Evolutionary conservation across 2,888 invertebrate species (phyloP), one percentile per base, ranked within the genome.

Genomic region (Lymantria monacha): DNA sequence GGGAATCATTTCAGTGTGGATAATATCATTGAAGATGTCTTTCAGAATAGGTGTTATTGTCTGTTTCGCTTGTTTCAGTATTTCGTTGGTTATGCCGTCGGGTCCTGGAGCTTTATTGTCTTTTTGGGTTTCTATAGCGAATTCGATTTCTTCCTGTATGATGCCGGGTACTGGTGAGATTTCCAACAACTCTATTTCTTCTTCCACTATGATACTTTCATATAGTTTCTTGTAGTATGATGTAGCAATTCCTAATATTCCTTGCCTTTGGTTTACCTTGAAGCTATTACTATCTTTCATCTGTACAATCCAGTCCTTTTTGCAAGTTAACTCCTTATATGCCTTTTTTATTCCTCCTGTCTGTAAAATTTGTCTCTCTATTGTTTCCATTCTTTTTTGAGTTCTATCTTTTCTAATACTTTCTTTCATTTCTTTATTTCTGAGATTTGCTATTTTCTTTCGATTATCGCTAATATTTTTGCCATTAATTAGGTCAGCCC

Each of bases 101-200:
- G 38, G 38, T 38, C 38, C 38, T 38, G 38, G 38, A 38, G 38
- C 7, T 38, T 38, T 38, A 38, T 38, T 38, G 38, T 38, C 12
- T 38, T n/a, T 38, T 38, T 38, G 38, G 38, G 38, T 38, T 38
- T 38, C 38, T 38, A 38, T 38, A 38, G 38, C 38, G 7, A 38
- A n/a, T 38, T 38, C 38, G 3, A 38, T 38, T 38, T 30, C 30
- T 10, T 42, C 42, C 13, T 61, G 56, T 42, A 63, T 51, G 8
- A 44, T 59, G 49, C 57, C 50, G 42, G 42, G 42, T 30, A 42
- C 30, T 30, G 30, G 30, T 30, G n/a, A 42, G n/a, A 30, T n/a
- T 38, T 38, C 38, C 38, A 38, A 12, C 12, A 38, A n/a, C 38
- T 12, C 38, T 12, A 38, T 12, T 12, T 38, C 38, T 38, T n/a